These are phyloP conservation scores for Megaleporinus macrocephalus DNA, from an alignment of 2,113 vertebrate species.

Conservation along the genomic window DNA sequence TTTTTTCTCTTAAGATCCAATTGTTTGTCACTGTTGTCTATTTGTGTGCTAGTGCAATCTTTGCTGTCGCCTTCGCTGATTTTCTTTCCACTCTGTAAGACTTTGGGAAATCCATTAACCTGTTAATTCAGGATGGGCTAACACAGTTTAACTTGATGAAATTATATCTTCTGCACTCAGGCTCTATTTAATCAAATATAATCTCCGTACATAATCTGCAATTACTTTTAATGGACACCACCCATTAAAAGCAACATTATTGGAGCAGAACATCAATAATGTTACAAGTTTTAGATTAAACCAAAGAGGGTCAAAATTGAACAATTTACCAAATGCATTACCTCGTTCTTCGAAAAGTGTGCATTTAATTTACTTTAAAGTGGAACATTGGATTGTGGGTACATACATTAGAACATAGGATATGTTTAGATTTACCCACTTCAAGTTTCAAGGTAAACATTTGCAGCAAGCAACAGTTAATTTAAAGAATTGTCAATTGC, in stretches of 20 bases:
- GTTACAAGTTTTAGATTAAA: slow-evolving; percentile 16
- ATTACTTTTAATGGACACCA: slow-evolving; percentile 69
- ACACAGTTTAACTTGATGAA: slow-evolving; percentile 30
- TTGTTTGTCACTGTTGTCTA: not conserved
- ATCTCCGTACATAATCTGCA: slow-evolving; percentile 66
- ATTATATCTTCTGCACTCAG: slow-evolving; percentile 63
- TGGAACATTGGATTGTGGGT: slow-evolving; percentile 9
- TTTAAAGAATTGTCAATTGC: too few relatives aligned
- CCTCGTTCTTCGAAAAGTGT: not conserved
- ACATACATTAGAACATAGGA: too few relatives aligned
- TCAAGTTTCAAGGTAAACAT: not conserved
- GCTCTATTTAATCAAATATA: slow-evolving; percentile 66
- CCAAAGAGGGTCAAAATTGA: not conserved
- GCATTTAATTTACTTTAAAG: slow-evolving; percentile 18
- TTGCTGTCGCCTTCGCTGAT: not conserved
- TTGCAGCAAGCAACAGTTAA: not conserved
- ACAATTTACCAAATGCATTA: slow-evolving; percentile 18
- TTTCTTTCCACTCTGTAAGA: not conserved
- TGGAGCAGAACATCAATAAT: slow-evolving; percentile 19
- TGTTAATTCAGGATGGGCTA: not conserved
- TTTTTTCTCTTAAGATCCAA: not conserved
- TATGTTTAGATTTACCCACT: too few relatives aligned
- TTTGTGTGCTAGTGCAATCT: not conserved
- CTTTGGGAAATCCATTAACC: slow-evolving; percentile 47
- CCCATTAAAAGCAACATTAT: slow-evolving; percentile 62